Base-by-base conservation (phyloP, 2,888 invertebrate species). In the Drosophila demipolita region DNA sequence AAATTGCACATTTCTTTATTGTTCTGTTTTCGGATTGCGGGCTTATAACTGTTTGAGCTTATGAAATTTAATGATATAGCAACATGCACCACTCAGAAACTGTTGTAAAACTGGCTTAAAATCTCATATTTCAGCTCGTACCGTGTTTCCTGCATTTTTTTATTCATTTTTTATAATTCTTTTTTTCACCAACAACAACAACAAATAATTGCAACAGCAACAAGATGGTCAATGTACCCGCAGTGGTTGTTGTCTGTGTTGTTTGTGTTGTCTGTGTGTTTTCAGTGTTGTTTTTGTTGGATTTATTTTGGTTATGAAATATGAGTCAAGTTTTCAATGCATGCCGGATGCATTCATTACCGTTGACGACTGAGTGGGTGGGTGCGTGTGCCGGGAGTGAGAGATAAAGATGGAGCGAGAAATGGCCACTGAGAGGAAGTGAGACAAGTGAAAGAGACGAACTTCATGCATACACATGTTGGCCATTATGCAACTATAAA, bases 321-420 rank as follows among this genome's bases (percentile, higher is more conserved):
- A 90, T 89, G 90, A 87, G 87, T 82, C 87, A 87, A 87, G 87
- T 87, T 87, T 89, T 87, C 87, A 87, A 87, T 88, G 87, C 87
- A 90, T 89, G 82, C 89, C 87, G 87, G 87, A 89, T 90, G 89
- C 90, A 90, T 87, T 89, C 90, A 89, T 90, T 87, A 87, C 87
- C 76, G 87, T 75, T 90, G 87, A 87, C 90, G 90, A 89, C 82
- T 60, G 65, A 62, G 42, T 64, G 67, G 53, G 23, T 23, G 23
- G 20, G 26, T 57, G 66, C 29, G 61, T 48, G 45, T 35, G 55
- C 7, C 7, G 12, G 33, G 33, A 36, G 48, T 12, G 54, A 23
- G 32, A 38, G 53, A 17, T 1, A 26, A 60, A 26, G 36, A 20
- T 20, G 33, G 8, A 15, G 33, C 42, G 12, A 32, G 33, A 45